Conservation (phyloP, 2,888 invertebrate genomes). For the Melangyna quadrimaculata region DNA sequence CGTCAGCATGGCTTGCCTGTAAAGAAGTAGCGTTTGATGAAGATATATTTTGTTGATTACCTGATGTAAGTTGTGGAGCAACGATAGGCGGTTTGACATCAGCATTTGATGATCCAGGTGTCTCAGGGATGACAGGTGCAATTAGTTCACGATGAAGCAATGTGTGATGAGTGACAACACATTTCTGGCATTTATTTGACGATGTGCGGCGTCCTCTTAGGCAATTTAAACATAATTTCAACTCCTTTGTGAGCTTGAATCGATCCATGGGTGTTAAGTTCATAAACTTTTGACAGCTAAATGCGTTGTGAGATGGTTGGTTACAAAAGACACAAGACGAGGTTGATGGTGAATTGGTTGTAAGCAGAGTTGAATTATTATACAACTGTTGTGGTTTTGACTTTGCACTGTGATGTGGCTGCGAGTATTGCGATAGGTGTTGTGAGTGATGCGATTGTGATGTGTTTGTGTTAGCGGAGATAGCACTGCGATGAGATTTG, state of each 20-base stretch:
- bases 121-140: neutral
- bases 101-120: neutral
- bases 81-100: neutral
- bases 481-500: neutral
- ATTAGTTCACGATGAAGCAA: slow-evolving; percentile 11
- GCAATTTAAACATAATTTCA: slow-evolving; percentile 17
- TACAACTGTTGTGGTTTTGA: neutral
- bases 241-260: slow-evolving; percentile 18
- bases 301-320: slow-evolving; percentile 11
- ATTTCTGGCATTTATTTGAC: slow-evolving; percentile 16
- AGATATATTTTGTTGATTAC: neutral
- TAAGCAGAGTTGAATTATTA: neutral
- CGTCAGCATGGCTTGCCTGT: slow-evolving; percentile 13
- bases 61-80: neutral
- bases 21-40: slow-evolving; percentile 22
- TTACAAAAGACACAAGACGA: neutral
- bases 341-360: neutral
- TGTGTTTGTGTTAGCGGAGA: neutral
- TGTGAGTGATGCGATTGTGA: neutral
- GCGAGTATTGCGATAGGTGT: neutral
- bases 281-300: neutral
- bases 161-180: neutral
- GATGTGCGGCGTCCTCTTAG: neutral
- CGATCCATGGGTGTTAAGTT: neutral
- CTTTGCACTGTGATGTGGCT: neutral